These are phyloP conservation scores for Pomacea maculata DNA, from an alignment of 1,140 invertebrate genomes.

Conservation along the genomic window DNA sequence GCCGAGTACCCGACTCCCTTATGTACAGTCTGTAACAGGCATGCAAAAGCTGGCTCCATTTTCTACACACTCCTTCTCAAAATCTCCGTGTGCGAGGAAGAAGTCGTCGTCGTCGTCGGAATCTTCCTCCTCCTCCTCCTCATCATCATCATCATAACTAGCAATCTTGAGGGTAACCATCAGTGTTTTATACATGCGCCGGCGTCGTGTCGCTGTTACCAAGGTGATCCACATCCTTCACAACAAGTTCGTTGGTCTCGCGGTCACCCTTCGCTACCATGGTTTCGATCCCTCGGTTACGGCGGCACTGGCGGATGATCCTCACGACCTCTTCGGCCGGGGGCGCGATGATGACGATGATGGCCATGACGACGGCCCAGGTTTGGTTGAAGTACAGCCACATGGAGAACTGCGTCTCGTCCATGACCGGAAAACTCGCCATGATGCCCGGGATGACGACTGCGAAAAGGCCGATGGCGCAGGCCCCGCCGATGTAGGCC, in stretches of 20 bases:
- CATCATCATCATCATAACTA: slow-evolving; percentile 27
- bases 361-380: slow-evolving; percentile 57
- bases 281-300: slow-evolving; percentile 32
- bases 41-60: background rate
- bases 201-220: slow-evolving; percentile 18
- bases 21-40: no score
- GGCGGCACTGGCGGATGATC: slow-evolving; percentile 54
- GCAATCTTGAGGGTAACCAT: background rate
- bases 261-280: slow-evolving; percentile 17
- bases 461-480: slow-evolving; percentile 53
- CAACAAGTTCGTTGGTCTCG: slow-evolving; percentile 24
- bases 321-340: slow-evolving; percentile 54
- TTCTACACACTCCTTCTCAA: background rate
- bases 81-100: background rate
- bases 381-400: slow-evolving; percentile 60
- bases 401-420: slow-evolving; percentile 51
- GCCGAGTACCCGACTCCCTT: no score
- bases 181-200: slow-evolving; percentile 22
- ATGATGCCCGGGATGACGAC: slow-evolving; percentile 59
- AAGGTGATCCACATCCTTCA: slow-evolving; percentile 21
- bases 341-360: slow-evolving; percentile 57
- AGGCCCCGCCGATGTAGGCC: slow-evolving; percentile 53
- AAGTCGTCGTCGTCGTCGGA: background rate
- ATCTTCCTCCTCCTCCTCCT: slow-evolving; percentile 17
- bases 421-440: slow-evolving; percentile 56